Base-by-base conservation (phyloP, 1,140 invertebrate species). In the Drosophila elegans region DNA sequence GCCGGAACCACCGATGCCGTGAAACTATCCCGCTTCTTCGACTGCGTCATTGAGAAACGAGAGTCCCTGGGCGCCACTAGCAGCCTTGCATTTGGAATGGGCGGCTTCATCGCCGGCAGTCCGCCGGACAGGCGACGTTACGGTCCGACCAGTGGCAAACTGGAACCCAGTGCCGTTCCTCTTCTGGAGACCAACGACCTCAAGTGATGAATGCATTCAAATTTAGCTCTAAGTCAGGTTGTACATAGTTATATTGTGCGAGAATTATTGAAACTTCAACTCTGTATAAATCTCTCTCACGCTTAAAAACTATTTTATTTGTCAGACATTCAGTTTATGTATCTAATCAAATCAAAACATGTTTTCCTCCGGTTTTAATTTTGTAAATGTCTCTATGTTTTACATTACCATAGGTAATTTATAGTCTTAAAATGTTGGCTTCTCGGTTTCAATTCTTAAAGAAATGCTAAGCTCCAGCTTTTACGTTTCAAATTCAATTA, bases 11-110 rank as follows among this genome's bases (percentile, higher is more conserved):
- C 96, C 68, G 97, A 97, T 91, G 95, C 97, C 44, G 97, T 98
- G 0, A 98, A 98, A 93, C 92, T 99, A 21, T 96, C 96, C 12
- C 94, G 97, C 91, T 99, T 99, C 94, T 98, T 98, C 93, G 98
- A 99, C 93, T 97, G 97, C 94, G 98, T 95, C 34, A 97, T 97
- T 68, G 96, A 97, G 92, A 94, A 95, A 69, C 93, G 95, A 80
- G 94, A 96, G 73, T 93, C 93, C 4, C 93, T 93, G 38, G 94
- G 93, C 52, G 86, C 93, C 4, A 94, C 93, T 63, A 93, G 93
- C 3, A 27, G 67, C 1, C 56, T 57, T 2, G 29, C 21, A 12
- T 51, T 53, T 49, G 21, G 59, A 4, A 29, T 61, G 2, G 7
- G 59, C n/a, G 27, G 56, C 44, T 38, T 38, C 3, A 92, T 7